Evolutionary conservation across 1,140 invertebrate species (phyloP), one percentile per base, ranked within the genome.

Genomic region (Sogatella furcifera): DNA sequence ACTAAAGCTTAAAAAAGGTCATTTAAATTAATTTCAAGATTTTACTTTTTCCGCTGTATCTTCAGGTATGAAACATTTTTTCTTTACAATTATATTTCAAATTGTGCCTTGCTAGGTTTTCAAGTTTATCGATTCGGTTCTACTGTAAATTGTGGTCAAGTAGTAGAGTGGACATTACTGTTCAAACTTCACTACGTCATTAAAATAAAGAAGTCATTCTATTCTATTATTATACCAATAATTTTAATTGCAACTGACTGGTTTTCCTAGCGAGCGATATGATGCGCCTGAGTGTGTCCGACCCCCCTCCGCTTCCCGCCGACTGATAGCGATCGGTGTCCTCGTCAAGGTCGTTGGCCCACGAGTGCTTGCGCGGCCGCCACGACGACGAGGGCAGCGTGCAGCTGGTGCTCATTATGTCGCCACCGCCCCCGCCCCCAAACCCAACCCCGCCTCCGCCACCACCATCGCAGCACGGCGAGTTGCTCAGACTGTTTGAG

Each of bases 191-290:
- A n/a, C n/a, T n/a, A n/a, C n/a, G n/a, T n/a, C n/a, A n/a, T n/a
- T n/a, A n/a, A n/a, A n/a, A n/a, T n/a, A n/a, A n/a, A n/a, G n/a
- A n/a, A n/a, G n/a, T n/a, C n/a, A n/a, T n/a, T n/a, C n/a, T n/a
- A n/a, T n/a, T n/a, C n/a, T n/a, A n/a, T n/a, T n/a, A n/a, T n/a
- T n/a, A n/a, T n/a, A n/a, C n/a, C n/a, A n/a, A n/a, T n/a, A n/a
- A n/a, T n/a, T n/a, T n/a, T n/a, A n/a, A n/a, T n/a, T n/a, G 24
- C 24, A 28, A 28, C 46, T 49, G 72, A 78, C 85, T 88, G 21
- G 87, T 86, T 61, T 84, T 81, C 68, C 86, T 84, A 52, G 88
- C 86, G 66, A 90, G 84, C 63, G 88, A 85, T 0, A 88, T 84
- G 59, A 92, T 87, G 65, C 84, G 81, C 67, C 88, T 85, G 57